Evolutionary conservation across 1,140 invertebrate genomes (phyloP).

Genomic region (Temnothorax longispinosus): DNA sequence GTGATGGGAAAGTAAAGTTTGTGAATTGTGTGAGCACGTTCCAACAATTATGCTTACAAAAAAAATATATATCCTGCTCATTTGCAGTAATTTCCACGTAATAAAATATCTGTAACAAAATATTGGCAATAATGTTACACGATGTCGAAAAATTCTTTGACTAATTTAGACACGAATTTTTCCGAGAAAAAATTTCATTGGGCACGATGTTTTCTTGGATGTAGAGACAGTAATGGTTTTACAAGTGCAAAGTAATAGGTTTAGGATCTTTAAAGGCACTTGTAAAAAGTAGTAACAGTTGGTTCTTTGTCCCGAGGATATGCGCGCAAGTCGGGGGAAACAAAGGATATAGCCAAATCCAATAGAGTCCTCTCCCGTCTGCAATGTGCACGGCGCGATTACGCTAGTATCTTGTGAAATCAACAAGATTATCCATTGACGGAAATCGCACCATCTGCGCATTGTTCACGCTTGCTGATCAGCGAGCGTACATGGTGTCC

Average conservation of each 20-base stretch:
- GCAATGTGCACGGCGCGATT: conserved; percentile 54
- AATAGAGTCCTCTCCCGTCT: conserved; percentile 66
- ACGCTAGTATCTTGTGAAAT: conserved; percentile 70
- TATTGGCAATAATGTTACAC: neutral
- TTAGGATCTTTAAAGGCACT: conserved; percentile 30
- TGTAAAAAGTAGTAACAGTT: conserved; percentile 68
- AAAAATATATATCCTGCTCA: neutral
- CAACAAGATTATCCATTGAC: conserved; percentile 73
- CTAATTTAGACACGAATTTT: neutral
- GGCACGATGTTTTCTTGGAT: neutral
- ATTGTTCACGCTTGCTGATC: conserved; percentile 22
- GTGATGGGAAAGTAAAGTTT: neutral
- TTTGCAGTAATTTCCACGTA: conserved; percentile 10
- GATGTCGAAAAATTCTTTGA: neutral
- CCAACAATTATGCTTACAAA: conserved; percentile 14
- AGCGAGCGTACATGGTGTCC: neutral
- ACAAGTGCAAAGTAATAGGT: neutral
- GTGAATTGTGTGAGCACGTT: conserved; percentile 5
- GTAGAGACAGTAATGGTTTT: neutral
- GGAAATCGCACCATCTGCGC: conserved; percentile 67
- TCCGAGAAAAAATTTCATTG: neutral
- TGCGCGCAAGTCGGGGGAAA: conserved; percentile 56
- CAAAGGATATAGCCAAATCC: conserved; percentile 69
- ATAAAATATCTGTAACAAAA: conserved; percentile 7
- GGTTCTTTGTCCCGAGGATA: conserved; percentile 68